A percentile compares a stretch with the other conserved stretches of the same genome.
Evolutionary conservation across 2,797 vertebrate species (phyloP).

Genomic region (Fringilla coelebs): DNA sequence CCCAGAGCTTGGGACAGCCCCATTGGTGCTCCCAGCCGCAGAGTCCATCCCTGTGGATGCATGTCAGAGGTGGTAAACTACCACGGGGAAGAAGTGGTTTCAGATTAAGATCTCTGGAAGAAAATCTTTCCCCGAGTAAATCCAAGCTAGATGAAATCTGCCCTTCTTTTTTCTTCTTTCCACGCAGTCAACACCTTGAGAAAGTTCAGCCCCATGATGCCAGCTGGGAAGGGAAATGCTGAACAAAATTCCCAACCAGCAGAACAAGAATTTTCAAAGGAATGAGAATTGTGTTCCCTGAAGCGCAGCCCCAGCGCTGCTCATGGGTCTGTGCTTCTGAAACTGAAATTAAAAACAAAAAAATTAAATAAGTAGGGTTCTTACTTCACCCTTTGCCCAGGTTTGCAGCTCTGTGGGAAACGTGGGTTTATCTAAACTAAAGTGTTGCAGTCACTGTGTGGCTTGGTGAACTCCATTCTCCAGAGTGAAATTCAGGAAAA

Average conservation of each 20-base stretch:
- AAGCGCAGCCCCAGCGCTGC: background rate
- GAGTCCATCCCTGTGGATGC: background rate
- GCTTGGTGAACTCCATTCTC: background rate
- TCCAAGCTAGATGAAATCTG: background rate
- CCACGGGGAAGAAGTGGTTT: rapidly evolving
- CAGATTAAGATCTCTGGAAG: constrained; percentile 52
- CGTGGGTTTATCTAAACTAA: background rate
- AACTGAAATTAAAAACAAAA: background rate
- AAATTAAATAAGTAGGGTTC: background rate
- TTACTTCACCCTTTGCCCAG: background rate
- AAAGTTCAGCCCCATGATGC: constrained; percentile 6
- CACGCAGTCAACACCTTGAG: background rate
- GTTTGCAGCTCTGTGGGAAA: constrained; percentile 30
- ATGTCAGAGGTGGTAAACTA: background rate
- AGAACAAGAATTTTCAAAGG: constrained; percentile 53
- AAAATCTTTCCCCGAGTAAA: background rate
- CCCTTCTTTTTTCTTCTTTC: background rate
- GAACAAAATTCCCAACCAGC: constrained; percentile 22
- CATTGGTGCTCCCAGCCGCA: background rate
- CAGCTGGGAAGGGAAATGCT: constrained; percentile 3
- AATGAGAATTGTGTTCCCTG: background rate
- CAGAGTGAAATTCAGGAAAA: constrained; percentile 3
- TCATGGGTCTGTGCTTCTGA: background rate
- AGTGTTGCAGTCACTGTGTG: background rate
- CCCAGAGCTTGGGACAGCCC: background rate